Conservation (phyloP, 2,888 invertebrate species). For the Abrostola tripartita region DNA sequence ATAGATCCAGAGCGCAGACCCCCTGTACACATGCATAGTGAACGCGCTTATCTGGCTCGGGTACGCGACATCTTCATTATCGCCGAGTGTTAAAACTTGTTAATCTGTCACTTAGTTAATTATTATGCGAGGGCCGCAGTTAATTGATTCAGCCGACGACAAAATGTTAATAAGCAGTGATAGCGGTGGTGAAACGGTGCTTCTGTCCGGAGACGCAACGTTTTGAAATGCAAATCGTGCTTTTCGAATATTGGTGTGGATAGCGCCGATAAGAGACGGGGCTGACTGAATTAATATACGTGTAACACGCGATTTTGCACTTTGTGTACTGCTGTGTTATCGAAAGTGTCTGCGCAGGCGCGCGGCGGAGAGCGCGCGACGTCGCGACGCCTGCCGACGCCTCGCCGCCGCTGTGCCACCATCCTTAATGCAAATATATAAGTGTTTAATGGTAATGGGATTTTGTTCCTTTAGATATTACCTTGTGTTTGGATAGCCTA, state of each 20-base stretch:
- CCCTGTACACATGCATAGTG: constrained; percentile 68
- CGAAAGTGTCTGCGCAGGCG: constrained; percentile 22
- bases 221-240: constrained; percentile 78
- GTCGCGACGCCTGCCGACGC: not conserved
- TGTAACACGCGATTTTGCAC: constrained; percentile 78
- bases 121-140: constrained; percentile 81
- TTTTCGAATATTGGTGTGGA: constrained; percentile 74
- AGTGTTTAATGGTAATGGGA: constrained; percentile 27
- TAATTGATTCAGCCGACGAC: constrained; percentile 85
- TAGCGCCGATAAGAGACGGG: constrained; percentile 70
- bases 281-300: constrained; percentile 74
- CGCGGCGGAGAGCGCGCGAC: constrained; percentile 9
- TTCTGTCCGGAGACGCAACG: constrained; percentile 55
- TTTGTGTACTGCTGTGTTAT: constrained; percentile 57
- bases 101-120: constrained; percentile 84
- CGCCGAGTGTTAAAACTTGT: constrained; percentile 86
- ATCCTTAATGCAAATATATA: constrained; percentile 41
- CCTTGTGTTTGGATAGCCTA: constrained; percentile 13
- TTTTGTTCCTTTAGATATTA: constrained; percentile 28
- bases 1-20: constrained; percentile 55
- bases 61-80: constrained; percentile 85
- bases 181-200: constrained; percentile 63
- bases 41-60: constrained; percentile 61
- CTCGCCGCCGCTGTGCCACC: constrained; percentile 7
- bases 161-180: constrained; percentile 86